These are phyloP conservation scores for Abramis brama DNA, from an alignment of 2,113 vertebrate genomes.

Conservation along the genomic window DNA sequence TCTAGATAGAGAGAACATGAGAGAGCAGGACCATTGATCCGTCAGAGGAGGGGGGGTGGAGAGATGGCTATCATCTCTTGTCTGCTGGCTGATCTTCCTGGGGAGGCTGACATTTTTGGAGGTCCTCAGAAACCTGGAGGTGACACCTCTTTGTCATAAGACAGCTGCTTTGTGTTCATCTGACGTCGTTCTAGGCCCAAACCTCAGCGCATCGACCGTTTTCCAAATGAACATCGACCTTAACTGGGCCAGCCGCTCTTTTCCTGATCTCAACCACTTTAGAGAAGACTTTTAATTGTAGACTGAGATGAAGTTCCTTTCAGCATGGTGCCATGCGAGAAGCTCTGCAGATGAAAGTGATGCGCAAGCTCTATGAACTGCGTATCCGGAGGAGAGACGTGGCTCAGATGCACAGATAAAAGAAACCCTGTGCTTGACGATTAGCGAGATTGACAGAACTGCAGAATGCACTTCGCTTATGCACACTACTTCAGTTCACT, in stretches of 20 bases:
- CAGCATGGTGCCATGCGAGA: not conserved
- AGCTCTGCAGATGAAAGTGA: slow-evolving; percentile 48
- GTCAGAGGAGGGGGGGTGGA: slow-evolving; percentile 26
- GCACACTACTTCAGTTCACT: not conserved
- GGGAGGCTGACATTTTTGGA: slow-evolving; percentile 53
- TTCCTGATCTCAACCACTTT: slow-evolving; percentile 2
- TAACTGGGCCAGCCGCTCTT: not conserved
- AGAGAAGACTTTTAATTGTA: slow-evolving; percentile 32
- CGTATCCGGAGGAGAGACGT: slow-evolving; percentile 14
- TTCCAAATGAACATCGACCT: slow-evolving; percentile 22
- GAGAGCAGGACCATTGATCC: slow-evolving; percentile 61
- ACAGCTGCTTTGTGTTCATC: slow-evolving; percentile 48
- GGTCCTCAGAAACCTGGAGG: slow-evolving; percentile 42
- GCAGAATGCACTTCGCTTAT: not conserved
- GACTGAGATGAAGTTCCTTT: slow-evolving; percentile 20
- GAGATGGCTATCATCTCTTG: slow-evolving; percentile 47
- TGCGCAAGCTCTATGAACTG: not conserved
- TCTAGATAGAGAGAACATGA: slow-evolving; percentile 60
- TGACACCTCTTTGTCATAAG: slow-evolving; percentile 41
- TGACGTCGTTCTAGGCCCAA: slow-evolving; percentile 24
- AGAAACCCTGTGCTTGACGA: slow-evolving; percentile 24
- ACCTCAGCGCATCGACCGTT: not conserved
- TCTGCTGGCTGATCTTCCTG: slow-evolving; percentile 47
- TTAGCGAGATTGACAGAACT: slow-evolving; percentile 21
- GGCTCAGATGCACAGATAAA: slow-evolving; percentile 51